Evolutionary conservation across 2,888 invertebrate genomes (phyloP), one percentile per base, ranked within the genome.

Genomic region (Biston betularia): DNA sequence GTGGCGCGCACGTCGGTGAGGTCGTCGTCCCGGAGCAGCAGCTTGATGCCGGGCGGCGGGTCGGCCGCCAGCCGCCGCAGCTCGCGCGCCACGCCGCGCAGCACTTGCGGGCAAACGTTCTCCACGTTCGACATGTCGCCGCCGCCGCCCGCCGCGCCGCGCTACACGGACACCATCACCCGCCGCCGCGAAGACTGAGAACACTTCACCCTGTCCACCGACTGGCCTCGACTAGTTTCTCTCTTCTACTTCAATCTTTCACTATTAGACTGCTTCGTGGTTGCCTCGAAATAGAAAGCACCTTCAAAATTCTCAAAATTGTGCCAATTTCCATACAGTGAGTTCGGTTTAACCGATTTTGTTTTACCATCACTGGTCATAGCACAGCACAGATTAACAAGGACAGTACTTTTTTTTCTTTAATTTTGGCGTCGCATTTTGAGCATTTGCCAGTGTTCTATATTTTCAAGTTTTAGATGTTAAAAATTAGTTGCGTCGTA

Each of bases 91-190:
- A 99, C 97, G 81, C 97, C 97, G 85, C 97, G 96, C 94, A 98
- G 97, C 72, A 97, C 97, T 94, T 98, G 98, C 72, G 99, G 98
- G 71, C 98, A 98, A 80, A 98, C 95, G 94, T 99, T 99, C 94
- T 99, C 99, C 78, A 98, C 97, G 93, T 98, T 98, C 78, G 97
- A 97, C 95, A 97, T 97, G 70, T 6, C 65, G 53, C 63, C 61
- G 55, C 42, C 57, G 48, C 59, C 40, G 40, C 63, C 38, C 63
- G 38, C 53, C 53, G 57, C 33, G 14, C 61, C 60, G 11, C 35
- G 12, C 50, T 34, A 50, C 50, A 24, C 50, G n/a, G 8, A 7
- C n/a, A 53, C 52, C 50, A 50, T 50, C 34, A 50, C 50, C 50
- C 50, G 50, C 7, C 34, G 34, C 33, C 12, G n/a, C 11, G 46